Evolutionary conservation across 2,797 vertebrate species (phyloP).

Genomic region (Bothrops alternatus): DNA sequence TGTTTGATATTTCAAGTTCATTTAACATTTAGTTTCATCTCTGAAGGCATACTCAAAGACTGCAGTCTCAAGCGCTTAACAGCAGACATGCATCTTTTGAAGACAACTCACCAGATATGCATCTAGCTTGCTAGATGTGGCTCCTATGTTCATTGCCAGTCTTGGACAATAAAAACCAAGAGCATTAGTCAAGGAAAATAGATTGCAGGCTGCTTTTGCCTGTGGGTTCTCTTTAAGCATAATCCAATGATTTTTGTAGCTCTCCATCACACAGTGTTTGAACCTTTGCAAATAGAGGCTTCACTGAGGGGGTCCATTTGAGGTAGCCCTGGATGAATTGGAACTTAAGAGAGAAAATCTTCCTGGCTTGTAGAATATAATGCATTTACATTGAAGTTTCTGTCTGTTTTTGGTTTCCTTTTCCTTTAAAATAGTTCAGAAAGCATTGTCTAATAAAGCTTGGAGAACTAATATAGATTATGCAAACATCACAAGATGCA

Average conservation of each 20-base stretch:
- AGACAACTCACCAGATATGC: neutral
- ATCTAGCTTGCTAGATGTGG: neutral
- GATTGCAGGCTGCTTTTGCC: neutral
- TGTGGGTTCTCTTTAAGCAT: neutral
- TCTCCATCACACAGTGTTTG: neutral
- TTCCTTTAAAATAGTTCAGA: constrained; percentile 60
- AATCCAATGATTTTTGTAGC: neutral
- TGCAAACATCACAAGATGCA: constrained; percentile 55
- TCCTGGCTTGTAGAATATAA: constrained; percentile 68
- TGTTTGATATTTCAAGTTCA: constrained; percentile 38
- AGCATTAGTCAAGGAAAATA: neutral
- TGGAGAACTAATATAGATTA: constrained; percentile 52
- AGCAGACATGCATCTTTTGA: neutral
- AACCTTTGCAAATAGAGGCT: neutral
- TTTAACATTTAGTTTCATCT: neutral
- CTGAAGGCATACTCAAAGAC: neutral
- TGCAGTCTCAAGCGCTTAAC: neutral
- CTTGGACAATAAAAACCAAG: neutral
- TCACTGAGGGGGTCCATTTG: constrained; percentile 49
- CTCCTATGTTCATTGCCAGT: neutral
- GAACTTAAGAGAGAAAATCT: constrained; percentile 69
- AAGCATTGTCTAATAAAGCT: constrained; percentile 65
- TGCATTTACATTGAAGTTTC: constrained; percentile 69
- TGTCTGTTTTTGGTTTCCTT: constrained; percentile 60
- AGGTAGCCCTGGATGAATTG: constrained; percentile 57